Evolutionary conservation across 1,140 invertebrate species (phyloP).

Genomic region (Papilio machaon): DNA sequence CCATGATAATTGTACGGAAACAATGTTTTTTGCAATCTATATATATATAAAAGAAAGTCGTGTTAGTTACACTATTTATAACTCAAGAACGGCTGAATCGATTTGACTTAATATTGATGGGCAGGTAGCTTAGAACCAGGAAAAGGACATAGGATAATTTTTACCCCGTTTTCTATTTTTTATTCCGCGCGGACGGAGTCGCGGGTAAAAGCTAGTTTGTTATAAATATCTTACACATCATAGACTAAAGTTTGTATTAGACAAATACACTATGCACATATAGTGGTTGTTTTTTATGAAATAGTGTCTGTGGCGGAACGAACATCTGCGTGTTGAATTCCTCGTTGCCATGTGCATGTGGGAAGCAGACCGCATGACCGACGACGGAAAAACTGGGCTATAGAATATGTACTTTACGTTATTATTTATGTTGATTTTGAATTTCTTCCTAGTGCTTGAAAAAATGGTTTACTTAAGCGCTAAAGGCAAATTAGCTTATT

Average conservation of each 20-base stretch:
- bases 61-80: no score
- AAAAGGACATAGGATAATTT: no score
- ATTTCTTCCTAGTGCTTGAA: conserved; percentile 28
- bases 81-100: no score
- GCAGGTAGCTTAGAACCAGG: no score
- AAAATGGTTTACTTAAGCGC: conserved; percentile 16
- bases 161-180: no score
- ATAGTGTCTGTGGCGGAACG: conserved; percentile 68
- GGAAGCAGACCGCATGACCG: conserved; percentile 74
- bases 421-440: conserved; percentile 42
- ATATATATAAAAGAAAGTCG: no score
- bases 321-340: conserved; percentile 80
- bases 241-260: background rate
- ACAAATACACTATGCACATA: conserved; percentile 41
- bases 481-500: background rate
- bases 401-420: conserved; percentile 55
- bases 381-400: conserved; percentile 53
- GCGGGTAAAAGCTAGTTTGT: no score
- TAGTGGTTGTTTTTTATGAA: conserved; percentile 66
- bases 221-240: background rate
- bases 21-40: no score
- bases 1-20: no score
- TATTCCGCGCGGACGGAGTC: no score
- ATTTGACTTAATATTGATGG: no score
- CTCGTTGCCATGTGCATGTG: conserved; percentile 76